Percentiles rank a stretch among this genome's conserved stretches.
Evolutionary conservation across 1,140 invertebrate species (phyloP).

Genomic region (Macrotrachela quadricornifera): DNA sequence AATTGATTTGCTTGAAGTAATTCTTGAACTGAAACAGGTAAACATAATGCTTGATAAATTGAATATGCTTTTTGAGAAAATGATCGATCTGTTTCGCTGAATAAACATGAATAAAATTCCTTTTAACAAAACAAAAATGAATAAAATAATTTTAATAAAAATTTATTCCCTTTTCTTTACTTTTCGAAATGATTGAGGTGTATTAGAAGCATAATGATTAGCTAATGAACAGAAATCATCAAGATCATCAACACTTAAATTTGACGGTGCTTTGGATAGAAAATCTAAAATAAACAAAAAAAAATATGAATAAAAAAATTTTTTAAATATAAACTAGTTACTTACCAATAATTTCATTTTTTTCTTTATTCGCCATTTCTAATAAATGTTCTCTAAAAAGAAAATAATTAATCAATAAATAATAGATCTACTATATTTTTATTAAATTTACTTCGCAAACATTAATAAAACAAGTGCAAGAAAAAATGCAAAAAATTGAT

Average conservation of each 20-base stretch:
- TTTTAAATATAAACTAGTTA: neutral
- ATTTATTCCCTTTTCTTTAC: too few species aligned
- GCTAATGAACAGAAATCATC: slow-evolving; percentile 84
- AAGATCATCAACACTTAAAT: slow-evolving; percentile 15
- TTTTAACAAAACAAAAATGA: too few species aligned
- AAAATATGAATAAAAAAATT: neutral
- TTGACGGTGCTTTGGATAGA: slow-evolving; percentile 61
- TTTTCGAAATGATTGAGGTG: slow-evolving; percentile 69
- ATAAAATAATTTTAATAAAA: too few species aligned
- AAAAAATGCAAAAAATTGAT: slow-evolving; percentile 89
- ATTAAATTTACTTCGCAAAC: neutral
- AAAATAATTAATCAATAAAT: too few species aligned
- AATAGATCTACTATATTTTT: too few species aligned
- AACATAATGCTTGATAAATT: slow-evolving; percentile 63
- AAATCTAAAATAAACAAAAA: slow-evolving; percentile 15
- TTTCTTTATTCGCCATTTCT: slow-evolving; percentile 33
- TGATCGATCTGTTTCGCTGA: too few species aligned
- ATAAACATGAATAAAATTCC: too few species aligned
- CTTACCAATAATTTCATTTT: too few species aligned
- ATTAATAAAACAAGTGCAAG: slow-evolving; percentile 49
- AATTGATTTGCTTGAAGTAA: slow-evolving; percentile 25
- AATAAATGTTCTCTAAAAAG: slow-evolving; percentile 40
- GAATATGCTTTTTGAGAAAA: slow-evolving; percentile 14
- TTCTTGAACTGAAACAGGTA: slow-evolving; percentile 57
- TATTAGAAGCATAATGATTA: slow-evolving; percentile 73